These are phyloP conservation scores for Slavum lentiscoides DNA, from an alignment of 2,888 invertebrate genomes.

Conservation along the genomic window DNA sequence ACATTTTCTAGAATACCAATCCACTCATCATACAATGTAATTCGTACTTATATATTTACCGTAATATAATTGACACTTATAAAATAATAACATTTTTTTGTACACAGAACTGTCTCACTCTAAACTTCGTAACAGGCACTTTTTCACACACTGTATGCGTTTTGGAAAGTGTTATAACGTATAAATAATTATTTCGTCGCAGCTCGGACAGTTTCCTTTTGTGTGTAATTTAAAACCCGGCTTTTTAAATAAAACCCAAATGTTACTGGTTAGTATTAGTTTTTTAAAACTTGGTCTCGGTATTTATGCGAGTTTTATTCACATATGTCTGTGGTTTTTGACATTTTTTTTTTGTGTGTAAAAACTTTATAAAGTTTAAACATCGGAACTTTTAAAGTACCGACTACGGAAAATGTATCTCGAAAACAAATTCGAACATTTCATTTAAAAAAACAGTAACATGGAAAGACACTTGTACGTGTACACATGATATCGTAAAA, in stretches of 20 bases:
- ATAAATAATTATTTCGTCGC: neutral
- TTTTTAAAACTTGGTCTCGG: neutral
- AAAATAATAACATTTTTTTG: too few relatives aligned
- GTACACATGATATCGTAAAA: neutral
- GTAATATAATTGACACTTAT: too few relatives aligned
- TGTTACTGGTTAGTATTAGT: neutral
- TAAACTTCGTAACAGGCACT: neutral
- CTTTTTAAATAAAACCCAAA: slow-evolving; percentile 5
- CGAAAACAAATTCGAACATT: neutral
- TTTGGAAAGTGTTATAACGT: neutral
- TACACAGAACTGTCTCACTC: too few relatives aligned
- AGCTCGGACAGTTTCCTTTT: neutral
- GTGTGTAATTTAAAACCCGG: neutral
- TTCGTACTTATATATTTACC: too few relatives aligned
- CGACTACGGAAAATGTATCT: neutral
- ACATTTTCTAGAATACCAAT: too few relatives aligned
- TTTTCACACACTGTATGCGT: neutral
- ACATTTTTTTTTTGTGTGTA: neutral
- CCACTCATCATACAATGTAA: too few relatives aligned
- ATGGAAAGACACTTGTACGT: neutral
- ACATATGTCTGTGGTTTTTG: neutral
- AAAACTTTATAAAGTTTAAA: slow-evolving; percentile 16
- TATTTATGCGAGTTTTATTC: neutral
- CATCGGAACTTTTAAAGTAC: slow-evolving; percentile 7
- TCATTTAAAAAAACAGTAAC: neutral